phyloP scores from a whole-genome alignment of 2,888 invertebrate species.

The Lissocephala sabroskyi region DNA sequence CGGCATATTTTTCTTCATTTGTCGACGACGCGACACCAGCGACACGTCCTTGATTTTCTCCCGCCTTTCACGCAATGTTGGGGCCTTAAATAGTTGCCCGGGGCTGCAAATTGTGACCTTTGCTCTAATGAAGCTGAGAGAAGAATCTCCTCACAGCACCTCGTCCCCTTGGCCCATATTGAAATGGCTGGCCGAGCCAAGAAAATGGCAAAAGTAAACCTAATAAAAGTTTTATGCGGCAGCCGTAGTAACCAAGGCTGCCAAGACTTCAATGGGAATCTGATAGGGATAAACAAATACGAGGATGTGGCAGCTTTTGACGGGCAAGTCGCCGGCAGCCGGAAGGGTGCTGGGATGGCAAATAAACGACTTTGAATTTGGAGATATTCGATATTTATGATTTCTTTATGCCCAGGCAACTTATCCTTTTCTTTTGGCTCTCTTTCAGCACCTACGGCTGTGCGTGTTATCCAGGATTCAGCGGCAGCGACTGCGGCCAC shows the following conservation, averaged over 20 bases:
- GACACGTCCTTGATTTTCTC: slow-evolving; percentile 26
- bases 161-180: no score
- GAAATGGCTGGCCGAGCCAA: no score
- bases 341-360: slow-evolving; percentile 1
- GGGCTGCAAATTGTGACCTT: slow-evolving; percentile 11
- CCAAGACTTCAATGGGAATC: background rate
- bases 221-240: slow-evolving; percentile 1
- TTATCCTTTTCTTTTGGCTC: slow-evolving; percentile 10
- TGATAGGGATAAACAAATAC: slow-evolving; percentile 1
- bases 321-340: slow-evolving; percentile 16
- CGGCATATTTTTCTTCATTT: slow-evolving; percentile 10
- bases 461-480: slow-evolving; percentile 86
- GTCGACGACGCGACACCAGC: no score
- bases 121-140: slow-evolving; percentile 26
- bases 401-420: no score
- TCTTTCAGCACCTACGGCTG: slow-evolving; percentile 82
- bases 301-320: slow-evolving; percentile 5
- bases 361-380: slow-evolving; percentile 1
- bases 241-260: background rate
- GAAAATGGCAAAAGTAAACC: background rate
- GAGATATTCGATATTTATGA: no score
- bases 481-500: slow-evolving; percentile 83
- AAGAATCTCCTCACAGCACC: no score
- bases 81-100: slow-evolving; percentile 34
- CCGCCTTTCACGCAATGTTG: background rate